Conservation (phyloP, 2,797 vertebrate genomes). For the Hydrolagus colliei region DNA sequence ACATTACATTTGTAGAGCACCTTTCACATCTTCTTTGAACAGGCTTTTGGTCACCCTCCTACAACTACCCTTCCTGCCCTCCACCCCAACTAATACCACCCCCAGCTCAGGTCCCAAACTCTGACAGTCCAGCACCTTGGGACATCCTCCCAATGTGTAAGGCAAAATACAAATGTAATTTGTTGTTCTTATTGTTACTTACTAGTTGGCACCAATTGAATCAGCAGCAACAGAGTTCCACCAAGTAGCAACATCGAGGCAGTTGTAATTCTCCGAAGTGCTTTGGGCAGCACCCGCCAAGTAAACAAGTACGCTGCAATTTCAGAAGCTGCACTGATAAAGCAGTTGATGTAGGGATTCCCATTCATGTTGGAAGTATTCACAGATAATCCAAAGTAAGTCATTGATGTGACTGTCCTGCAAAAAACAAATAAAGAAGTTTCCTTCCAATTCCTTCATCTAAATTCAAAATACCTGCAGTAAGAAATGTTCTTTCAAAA, state of each 20-base stretch:
- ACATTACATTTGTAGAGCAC: too few relatives aligned
- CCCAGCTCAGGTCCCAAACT: too few relatives aligned
- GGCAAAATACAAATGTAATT: too few relatives aligned
- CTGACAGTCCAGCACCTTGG: too few relatives aligned
- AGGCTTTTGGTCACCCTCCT: too few relatives aligned
- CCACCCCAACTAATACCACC: too few relatives aligned
- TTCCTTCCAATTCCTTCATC: too few relatives aligned
- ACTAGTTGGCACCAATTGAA: constrained; percentile 46
- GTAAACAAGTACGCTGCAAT: constrained; percentile 34
- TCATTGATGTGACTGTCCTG: constrained; percentile 38
- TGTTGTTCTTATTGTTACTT: not conserved
- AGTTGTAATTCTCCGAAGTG: constrained; percentile 38
- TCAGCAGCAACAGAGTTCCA: constrained; percentile 43
- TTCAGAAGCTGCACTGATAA: constrained; percentile 46
- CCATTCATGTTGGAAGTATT: constrained; percentile 49
- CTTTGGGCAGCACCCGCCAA: constrained; percentile 40
- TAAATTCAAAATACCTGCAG: too few relatives aligned
- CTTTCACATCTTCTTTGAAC: too few relatives aligned
- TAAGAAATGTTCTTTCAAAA: too few relatives aligned
- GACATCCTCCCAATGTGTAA: too few relatives aligned
- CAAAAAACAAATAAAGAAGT: not conserved
- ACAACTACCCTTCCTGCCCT: too few relatives aligned
- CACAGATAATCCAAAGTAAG: constrained; percentile 47
- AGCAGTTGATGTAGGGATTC: constrained; percentile 49
- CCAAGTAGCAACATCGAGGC: constrained; percentile 40